Percentiles rank a stretch among this genome's conserved stretches.
phyloP scores from a whole-genome alignment of 2,888 invertebrate species.

The Drosophila neotestacea region DNA sequence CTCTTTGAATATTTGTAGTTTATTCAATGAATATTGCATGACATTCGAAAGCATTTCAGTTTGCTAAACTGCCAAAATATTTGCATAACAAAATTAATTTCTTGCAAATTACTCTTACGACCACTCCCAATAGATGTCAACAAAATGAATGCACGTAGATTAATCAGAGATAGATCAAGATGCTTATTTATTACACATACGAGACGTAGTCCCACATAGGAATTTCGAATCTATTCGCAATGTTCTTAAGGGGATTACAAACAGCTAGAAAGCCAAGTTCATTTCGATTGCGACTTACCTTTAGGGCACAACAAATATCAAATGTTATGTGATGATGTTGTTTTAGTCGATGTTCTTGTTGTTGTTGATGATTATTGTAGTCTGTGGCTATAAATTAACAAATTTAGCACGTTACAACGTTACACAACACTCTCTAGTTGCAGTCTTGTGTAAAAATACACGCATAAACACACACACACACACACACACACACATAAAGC shows the following conservation, averaged over 20 bases:
- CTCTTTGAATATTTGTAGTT: background rate
- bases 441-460: constrained; percentile 39
- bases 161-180: constrained; percentile 16
- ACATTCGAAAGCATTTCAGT: background rate
- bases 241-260: constrained; percentile 8
- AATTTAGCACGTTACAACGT: constrained; percentile 72
- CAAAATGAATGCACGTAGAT: constrained; percentile 13
- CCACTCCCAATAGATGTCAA: background rate
- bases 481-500: constrained; percentile 3
- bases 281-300: constrained; percentile 53
- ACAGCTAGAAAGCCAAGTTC: constrained; percentile 9
- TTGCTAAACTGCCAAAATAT: constrained; percentile 25
- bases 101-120: constrained; percentile 15
- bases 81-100: constrained; percentile 17
- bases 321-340: constrained; percentile 48
- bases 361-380: constrained; percentile 58
- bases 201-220: background rate
- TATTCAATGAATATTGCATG: background rate
- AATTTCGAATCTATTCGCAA: background rate
- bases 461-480: constrained; percentile 9
- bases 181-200: constrained; percentile 18
- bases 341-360: constrained; percentile 30
- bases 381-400: constrained; percentile 71
- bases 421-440: constrained; percentile 50
- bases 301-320: constrained; percentile 56